phyloP scores from a whole-genome alignment of 2,888 invertebrate genomes.

The Drosophila helvetica region DNA sequence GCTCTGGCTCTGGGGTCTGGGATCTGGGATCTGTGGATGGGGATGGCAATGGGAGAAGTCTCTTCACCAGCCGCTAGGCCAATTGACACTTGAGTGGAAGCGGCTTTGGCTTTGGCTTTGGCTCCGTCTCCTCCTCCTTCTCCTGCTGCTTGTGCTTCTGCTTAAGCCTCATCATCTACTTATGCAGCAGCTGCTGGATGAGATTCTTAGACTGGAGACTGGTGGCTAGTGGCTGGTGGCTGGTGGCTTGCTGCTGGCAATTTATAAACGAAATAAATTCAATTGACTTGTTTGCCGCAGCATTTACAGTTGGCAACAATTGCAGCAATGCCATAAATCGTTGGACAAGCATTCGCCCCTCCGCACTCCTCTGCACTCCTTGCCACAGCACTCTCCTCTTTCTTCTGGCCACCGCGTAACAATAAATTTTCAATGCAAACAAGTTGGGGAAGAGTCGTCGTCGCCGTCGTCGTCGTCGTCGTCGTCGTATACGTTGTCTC shows the following conservation, averaged over 20 bases:
- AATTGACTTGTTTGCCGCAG: constrained; percentile 80
- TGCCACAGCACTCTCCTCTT: constrained; percentile 13
- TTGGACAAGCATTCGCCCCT: constrained; percentile 55
- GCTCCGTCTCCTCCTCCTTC: too few relatives aligned
- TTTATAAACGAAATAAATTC: constrained; percentile 80
- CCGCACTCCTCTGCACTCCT: neutral
- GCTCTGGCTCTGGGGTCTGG: constrained; percentile 2
- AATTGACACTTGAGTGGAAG: constrained; percentile 48
- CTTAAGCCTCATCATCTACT: constrained; percentile 29
- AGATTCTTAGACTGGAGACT: constrained; percentile 19
- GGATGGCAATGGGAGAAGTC: constrained; percentile 15
- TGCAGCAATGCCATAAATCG: constrained; percentile 80
- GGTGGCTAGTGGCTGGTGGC: constrained; percentile 12
- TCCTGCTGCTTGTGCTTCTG: neutral
- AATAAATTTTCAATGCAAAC: constrained; percentile 80
- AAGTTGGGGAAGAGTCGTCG: constrained; percentile 62
- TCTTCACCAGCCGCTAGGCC: constrained; percentile 39
- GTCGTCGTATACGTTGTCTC: constrained; percentile 14
- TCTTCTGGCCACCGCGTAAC: constrained; percentile 69
- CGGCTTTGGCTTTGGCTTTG: too few relatives aligned
- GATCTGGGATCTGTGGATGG: too few relatives aligned
- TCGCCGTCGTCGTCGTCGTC: constrained; percentile 41
- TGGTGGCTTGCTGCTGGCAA: constrained; percentile 58
- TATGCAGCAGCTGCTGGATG: constrained; percentile 31
- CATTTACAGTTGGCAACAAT: constrained; percentile 80